Evolutionary conservation across 1,140 invertebrate genomes (phyloP).

Genomic region (Orchestia grillus): DNA sequence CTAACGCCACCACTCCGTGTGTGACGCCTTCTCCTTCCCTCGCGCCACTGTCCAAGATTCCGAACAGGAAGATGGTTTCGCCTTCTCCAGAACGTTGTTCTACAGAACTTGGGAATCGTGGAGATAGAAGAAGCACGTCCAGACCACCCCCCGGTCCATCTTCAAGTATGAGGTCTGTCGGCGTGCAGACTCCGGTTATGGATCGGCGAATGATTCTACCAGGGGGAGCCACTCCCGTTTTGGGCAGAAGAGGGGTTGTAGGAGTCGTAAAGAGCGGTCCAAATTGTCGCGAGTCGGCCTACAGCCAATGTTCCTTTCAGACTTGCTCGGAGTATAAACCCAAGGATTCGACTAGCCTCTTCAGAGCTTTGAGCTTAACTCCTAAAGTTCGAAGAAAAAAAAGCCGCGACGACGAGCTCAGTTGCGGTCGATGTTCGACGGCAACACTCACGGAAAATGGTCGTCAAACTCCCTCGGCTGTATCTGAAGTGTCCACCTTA

Average conservation of each 20-base stretch:
- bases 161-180: slow-evolving; percentile 32
- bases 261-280: slow-evolving; percentile 42
- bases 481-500: slow-evolving; percentile 1
- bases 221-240: slow-evolving; percentile 60
- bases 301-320: slow-evolving; percentile 45
- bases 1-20: background rate
- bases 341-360: slow-evolving; percentile 4
- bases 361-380: slow-evolving; percentile 21
- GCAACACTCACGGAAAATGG: background rate
- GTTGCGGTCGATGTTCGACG: slow-evolving; percentile 40
- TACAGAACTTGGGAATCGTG: background rate
- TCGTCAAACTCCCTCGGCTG: background rate
- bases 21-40: slow-evolving; percentile 18
- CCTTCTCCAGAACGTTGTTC: slow-evolving; percentile 47
- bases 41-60: slow-evolving; percentile 19
- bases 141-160: slow-evolving; percentile 52
- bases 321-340: slow-evolving; percentile 39
- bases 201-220: slow-evolving; percentile 54
- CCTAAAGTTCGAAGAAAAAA: slow-evolving; percentile 30
- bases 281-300: slow-evolving; percentile 36
- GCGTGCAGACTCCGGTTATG: slow-evolving; percentile 41
- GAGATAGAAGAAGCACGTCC: background rate
- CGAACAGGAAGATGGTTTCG: slow-evolving; percentile 12
- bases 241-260: slow-evolving; percentile 65
- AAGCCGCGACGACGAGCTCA: background rate